Base-by-base conservation (phyloP, 2,113 vertebrate genomes). In the Lophotis ruficrista region DNA sequence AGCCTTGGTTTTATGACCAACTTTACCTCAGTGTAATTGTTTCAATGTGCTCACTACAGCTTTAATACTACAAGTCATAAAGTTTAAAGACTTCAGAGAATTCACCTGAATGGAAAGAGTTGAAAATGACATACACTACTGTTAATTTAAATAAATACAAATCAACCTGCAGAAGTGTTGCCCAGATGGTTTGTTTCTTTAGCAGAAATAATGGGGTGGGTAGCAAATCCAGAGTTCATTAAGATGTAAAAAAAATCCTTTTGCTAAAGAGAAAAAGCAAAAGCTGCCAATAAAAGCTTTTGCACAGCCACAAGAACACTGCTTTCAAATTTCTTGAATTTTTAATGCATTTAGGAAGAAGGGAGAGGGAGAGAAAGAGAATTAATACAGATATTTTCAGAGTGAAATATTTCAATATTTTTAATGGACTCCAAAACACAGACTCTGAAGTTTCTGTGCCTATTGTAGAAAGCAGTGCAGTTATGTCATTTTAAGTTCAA, bases 121-220 rank as follows among this genome's bases (percentile, higher is more conserved):
- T 90, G 84, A 93, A 95, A 96, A 91, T 82, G 19, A 79, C 80
- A 88, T 62, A 68, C 38, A 76, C 15, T 89, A 51, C 47, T 61
- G 61, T 92, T 96, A 94, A 96, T 96, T 95, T 96, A 92, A 93
- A 89, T 92, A 95, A 95, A 92, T 87, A 96, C 69, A 93, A 94
- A 95, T 82, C 88, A 95, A 76, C 24, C 58, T 68, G 5, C 50
- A 86, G 37, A 77, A 93, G 41, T 23, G 66, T 62, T 94, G 77
- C 86, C 94, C 91, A 96, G 69, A 94, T 90, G 95, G 77, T 65
- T 95, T 95, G 61, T 94, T 93, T 96, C 88, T 87, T 53, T 89
- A 95, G 75, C 84, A 96, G 69, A 94, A 96, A 92, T 86, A 94
- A 94, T 71, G 43, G 4, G 22, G 57, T 82, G n/a, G 69, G 37